Evolutionary conservation across 1,140 invertebrate species (phyloP).

Genomic region (Pachypeltis micranthus): DNA sequence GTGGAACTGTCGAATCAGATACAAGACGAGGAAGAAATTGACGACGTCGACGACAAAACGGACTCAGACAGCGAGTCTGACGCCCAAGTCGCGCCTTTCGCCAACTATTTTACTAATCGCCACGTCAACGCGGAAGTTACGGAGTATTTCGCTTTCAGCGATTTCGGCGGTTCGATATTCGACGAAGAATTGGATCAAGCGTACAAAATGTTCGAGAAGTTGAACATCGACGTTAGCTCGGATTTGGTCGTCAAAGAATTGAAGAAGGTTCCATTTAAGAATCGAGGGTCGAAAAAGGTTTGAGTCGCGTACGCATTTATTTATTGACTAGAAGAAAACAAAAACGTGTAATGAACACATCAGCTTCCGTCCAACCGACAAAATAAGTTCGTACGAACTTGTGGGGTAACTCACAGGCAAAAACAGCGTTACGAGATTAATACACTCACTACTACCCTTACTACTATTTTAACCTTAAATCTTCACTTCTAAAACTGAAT

Average conservation of each 20-base stretch:
- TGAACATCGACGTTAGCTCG: neutral
- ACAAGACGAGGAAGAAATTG: too few species aligned
- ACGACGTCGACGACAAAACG: neutral
- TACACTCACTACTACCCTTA: too few species aligned
- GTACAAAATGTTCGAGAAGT: neutral
- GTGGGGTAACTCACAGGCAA: too few species aligned
- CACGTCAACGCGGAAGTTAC: neutral
- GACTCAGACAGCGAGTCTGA: neutral
- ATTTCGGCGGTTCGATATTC: neutral
- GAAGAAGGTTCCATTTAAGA: neutral
- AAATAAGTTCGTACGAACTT: too few species aligned
- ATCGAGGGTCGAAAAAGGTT: neutral
- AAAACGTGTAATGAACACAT: too few species aligned
- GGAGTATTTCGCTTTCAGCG: constrained; percentile 1
- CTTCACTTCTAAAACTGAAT: too few species aligned
- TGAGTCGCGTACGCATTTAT: too few species aligned
- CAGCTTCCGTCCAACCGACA: too few species aligned
- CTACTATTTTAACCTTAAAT: too few species aligned
- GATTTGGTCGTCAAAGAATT: neutral
- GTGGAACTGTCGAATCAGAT: too few species aligned
- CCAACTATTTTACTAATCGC: neutral
- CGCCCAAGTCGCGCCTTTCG: neutral
- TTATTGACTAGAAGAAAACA: too few species aligned
- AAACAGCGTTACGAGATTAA: too few species aligned
- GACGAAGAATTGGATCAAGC: neutral